A percentile compares a stretch with the other conserved stretches of the same genome.
phyloP scores from a whole-genome alignment of 2,888 invertebrate genomes.

The Polymixis lichenea region DNA sequence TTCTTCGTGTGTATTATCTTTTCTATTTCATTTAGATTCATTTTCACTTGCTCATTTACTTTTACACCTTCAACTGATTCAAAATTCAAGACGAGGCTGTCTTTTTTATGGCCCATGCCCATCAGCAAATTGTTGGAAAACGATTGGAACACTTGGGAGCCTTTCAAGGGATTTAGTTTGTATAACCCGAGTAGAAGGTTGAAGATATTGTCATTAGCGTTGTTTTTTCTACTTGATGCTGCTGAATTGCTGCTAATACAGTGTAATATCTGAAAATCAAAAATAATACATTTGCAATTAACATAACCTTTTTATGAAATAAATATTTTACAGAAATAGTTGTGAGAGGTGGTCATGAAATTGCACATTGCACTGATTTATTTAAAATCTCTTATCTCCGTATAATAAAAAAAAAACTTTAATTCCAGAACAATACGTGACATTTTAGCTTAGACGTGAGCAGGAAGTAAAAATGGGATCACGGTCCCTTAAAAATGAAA shows the following conservation, averaged over 20 bases:
- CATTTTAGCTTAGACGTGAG: neutral
- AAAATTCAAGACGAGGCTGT: constrained; percentile 70
- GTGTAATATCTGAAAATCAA: constrained; percentile 48
- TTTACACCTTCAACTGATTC: constrained; percentile 77
- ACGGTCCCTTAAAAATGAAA: constrained; percentile 51
- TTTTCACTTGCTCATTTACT: constrained; percentile 64
- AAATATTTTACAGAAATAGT: no score
- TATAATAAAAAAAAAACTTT: neutral
- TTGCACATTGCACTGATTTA: neutral
- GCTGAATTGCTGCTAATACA: constrained; percentile 2
- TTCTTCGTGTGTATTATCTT: constrained; percentile 67
- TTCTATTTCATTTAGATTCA: constrained; percentile 72
- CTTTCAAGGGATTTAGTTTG: constrained; percentile 81
- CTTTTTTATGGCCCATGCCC: constrained; percentile 27
- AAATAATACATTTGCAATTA: neutral
- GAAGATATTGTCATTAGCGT: constrained; percentile 73
- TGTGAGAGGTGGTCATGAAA: neutral
- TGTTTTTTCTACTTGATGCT: constrained; percentile 24
- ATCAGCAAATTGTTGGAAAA: constrained; percentile 77
- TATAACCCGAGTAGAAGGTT: constrained; percentile 79
- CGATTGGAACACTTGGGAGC: constrained; percentile 77
- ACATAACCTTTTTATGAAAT: neutral
- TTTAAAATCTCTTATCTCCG: neutral
- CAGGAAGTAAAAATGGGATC: constrained; percentile 56
- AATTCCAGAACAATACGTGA: neutral